Evolutionary conservation across 2,888 invertebrate genomes (phyloP).

Genomic region (Agrotis puta): DNA sequence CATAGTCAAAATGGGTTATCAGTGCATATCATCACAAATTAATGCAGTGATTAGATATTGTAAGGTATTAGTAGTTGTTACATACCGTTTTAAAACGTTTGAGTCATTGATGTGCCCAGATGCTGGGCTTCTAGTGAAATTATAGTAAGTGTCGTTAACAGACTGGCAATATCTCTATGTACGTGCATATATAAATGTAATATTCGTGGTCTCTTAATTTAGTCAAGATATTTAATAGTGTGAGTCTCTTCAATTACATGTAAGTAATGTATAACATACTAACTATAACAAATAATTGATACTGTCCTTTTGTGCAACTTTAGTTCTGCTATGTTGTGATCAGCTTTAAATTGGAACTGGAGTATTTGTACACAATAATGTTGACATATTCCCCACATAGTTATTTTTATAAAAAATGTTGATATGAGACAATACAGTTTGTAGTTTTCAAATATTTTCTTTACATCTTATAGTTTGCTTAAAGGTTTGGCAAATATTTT

Average conservation of each 20-base stretch:
- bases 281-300: slow-evolving; percentile 83
- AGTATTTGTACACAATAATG: slow-evolving; percentile 87
- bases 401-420: slow-evolving; percentile 90
- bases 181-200: slow-evolving; percentile 89
- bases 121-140: slow-evolving; percentile 89
- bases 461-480: slow-evolving; percentile 77
- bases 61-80: slow-evolving; percentile 91
- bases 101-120: slow-evolving; percentile 89
- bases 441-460: slow-evolving; percentile 81
- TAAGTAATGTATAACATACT: slow-evolving; percentile 88
- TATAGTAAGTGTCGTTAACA: slow-evolving; percentile 89
- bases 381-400: slow-evolving; percentile 85
- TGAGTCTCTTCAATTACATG: slow-evolving; percentile 88
- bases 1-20: slow-evolving; percentile 87
- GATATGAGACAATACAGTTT: slow-evolving; percentile 89
- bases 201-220: slow-evolving; percentile 90
- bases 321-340: slow-evolving; percentile 90
- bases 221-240: slow-evolving; percentile 91
- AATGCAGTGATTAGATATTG: slow-evolving; percentile 90
- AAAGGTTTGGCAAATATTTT: slow-evolving; percentile 83
- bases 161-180: slow-evolving; percentile 91
- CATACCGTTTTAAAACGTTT: slow-evolving; percentile 88
- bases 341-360: slow-evolving; percentile 89
- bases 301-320: slow-evolving; percentile 89
- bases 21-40: slow-evolving; percentile 91